These are phyloP conservation scores for Rhinogobio ventralis DNA, from an alignment of 2,797 vertebrate genomes.

Conservation along the genomic window DNA sequence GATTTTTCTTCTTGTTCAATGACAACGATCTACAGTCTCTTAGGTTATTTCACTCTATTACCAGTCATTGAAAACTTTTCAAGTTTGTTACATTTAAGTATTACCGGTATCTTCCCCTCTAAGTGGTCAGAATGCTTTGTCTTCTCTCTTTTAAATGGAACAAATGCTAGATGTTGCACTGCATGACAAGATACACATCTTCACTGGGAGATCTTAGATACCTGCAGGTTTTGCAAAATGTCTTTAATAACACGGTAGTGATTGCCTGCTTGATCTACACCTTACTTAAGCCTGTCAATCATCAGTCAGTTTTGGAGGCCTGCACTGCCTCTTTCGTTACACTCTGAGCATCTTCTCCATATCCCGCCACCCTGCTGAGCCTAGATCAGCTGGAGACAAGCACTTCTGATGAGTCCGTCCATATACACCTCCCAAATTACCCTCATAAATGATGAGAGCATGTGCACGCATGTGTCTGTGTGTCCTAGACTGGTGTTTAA, in stretches of 20 bases:
- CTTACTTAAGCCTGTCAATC: constrained; percentile 65
- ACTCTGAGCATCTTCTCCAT: constrained; percentile 43
- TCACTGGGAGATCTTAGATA: constrained; percentile 38
- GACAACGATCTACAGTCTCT: not conserved
- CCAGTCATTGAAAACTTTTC: not conserved
- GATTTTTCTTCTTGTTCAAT: not conserved
- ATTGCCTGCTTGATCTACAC: constrained; percentile 58
- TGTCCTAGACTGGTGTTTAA: constrained; percentile 71
- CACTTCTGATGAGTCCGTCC: constrained; percentile 64
- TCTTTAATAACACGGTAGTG: constrained; percentile 58
- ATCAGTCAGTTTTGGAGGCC: constrained; percentile 49
- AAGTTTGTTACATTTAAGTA: not conserved
- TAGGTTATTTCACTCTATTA: not conserved
- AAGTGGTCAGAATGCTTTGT: not conserved
- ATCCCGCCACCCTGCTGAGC: constrained; percentile 52
- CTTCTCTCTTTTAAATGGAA: constrained; percentile 4
- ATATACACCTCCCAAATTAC: constrained; percentile 64
- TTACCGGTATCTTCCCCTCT: not conserved
- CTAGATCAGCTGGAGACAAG: constrained; percentile 60
- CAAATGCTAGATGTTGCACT: constrained; percentile 8
- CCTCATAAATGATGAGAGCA: constrained; percentile 64
- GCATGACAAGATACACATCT: constrained; percentile 10
- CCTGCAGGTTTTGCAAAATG: constrained; percentile 41
- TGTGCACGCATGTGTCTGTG: constrained; percentile 47
- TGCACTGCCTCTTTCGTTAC: constrained; percentile 59